Evolutionary conservation across 2,113 vertebrate genomes (phyloP).

Genomic region (Sciurus niger): DNA sequence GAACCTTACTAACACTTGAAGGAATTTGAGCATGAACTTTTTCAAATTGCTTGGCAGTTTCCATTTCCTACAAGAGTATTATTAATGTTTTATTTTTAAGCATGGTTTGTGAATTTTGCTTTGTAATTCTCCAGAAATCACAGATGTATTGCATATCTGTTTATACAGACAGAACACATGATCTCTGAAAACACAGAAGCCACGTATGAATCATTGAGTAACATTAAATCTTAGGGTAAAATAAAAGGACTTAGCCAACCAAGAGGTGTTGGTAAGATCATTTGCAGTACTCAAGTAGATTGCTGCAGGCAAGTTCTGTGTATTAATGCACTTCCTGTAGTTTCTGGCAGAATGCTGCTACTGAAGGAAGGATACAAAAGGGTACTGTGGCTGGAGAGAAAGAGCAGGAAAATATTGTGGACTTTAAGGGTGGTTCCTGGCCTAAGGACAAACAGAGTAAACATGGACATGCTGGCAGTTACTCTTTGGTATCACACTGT

Average conservation of each 20-base stretch:
- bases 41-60: slow-evolving; percentile 54
- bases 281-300: slow-evolving; percentile 62
- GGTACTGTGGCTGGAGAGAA: slow-evolving; percentile 78
- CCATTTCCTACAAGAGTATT: slow-evolving; percentile 23
- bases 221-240: neutral
- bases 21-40: slow-evolving; percentile 43
- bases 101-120: slow-evolving; percentile 53
- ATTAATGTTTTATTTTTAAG: slow-evolving; percentile 68
- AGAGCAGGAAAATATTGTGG: slow-evolving; percentile 85
- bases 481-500: slow-evolving; percentile 27
- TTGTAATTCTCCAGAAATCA: slow-evolving; percentile 65
- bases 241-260: neutral
- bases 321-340: slow-evolving; percentile 73
- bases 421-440: slow-evolving; percentile 81
- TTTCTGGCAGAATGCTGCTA: slow-evolving; percentile 69
- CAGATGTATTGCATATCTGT: neutral
- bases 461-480: slow-evolving; percentile 10
- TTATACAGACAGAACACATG: slow-evolving; percentile 51
- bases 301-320: slow-evolving; percentile 62
- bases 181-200: slow-evolving; percentile 54
- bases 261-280: slow-evolving; percentile 23
- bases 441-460: slow-evolving; percentile 78
- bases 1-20: slow-evolving; percentile 40
- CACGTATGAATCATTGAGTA: neutral
- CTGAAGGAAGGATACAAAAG: slow-evolving; percentile 75